These are phyloP conservation scores for Amphiprion ocellaris DNA, from an alignment of 2,113 vertebrate genomes.

Conservation along the genomic window DNA sequence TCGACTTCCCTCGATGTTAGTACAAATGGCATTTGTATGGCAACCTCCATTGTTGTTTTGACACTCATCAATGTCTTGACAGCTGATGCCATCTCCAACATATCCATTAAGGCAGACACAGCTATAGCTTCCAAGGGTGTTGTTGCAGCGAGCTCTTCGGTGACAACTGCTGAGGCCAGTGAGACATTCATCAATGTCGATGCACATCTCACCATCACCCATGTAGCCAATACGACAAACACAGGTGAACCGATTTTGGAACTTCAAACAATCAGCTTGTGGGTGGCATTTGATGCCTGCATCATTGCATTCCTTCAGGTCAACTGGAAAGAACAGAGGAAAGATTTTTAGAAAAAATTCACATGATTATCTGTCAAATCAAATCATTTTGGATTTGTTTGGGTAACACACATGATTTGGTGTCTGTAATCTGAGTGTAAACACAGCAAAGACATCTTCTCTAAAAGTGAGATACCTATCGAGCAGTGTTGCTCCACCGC, in stretches of 20 bases:
- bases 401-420: not conserved
- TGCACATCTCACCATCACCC: slow-evolving; percentile 80
- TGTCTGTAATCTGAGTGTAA: not conserved
- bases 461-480: slow-evolving; percentile 68
- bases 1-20: slow-evolving; percentile 80
- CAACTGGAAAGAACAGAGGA: slow-evolving; percentile 58
- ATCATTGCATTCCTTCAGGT: slow-evolving; percentile 70
- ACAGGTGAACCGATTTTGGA: slow-evolving; percentile 69
- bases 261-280: slow-evolving; percentile 80
- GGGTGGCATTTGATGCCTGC: slow-evolving; percentile 77
- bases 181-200: slow-evolving; percentile 84
- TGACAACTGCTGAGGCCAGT: slow-evolving; percentile 78
- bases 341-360: not conserved
- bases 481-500: slow-evolving; percentile 48
- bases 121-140: slow-evolving; percentile 83
- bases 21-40: slow-evolving; percentile 78
- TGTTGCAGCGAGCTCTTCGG: slow-evolving; percentile 76
- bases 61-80: slow-evolving; percentile 86
- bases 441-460: not conserved
- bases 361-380: not conserved
- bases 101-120: slow-evolving; percentile 84
- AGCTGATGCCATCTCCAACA: slow-evolving; percentile 79
- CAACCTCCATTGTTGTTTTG: slow-evolving; percentile 83
- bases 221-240: slow-evolving; percentile 79
- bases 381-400: not conserved